Evolutionary conservation across 2,113 vertebrate species (phyloP), one percentile per base, ranked within the genome.

Genomic region (Nipponia nippon): DNA sequence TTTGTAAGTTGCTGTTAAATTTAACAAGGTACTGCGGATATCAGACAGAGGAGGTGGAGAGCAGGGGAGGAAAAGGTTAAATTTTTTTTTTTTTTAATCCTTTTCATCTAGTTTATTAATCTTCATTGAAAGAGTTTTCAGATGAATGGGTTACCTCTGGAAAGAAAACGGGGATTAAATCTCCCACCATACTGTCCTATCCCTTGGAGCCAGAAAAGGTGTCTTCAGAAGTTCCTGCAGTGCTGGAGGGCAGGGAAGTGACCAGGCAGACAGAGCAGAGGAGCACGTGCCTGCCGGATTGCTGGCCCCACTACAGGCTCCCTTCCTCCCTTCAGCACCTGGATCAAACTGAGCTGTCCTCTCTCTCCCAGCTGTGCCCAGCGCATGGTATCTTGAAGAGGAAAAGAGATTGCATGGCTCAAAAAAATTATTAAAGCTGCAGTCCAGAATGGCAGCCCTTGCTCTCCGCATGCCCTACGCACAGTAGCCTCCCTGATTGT

Each of bases 381-480:
- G 46, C 2, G 1, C 13, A 21, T 25, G 30, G 9, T 27, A 47
- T 25, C 19, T 15, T 9, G 27, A 82, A 78, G 42, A 89, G 30
- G 40, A 89, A 93, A 83, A 62, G 23, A 75, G 46, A 84, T 18
- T 53, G 18, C 6, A 15, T 22, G 34, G 27, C 38, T 91, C 55
- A 81, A 62, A 46, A 73, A 46, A 11, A 4, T 1, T 20, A 32
- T 50, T 69, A 69, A 81, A 78, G 23, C 40, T 78, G 32, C 72
- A 70, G n/a, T 40, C 46, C 42, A 5, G 42, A 42, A 47, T 27
- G n/a, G 44, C 67, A 87, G 55, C 12, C 82, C 34, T 65, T 27
- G 19, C 26, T n/a, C 15, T 73, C 67, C 0, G 0, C 29, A 9
- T 19, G 53, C 44, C 46, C n/a, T 36, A 9, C 1, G 6, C 40